Base-by-base conservation (phyloP, 2,113 vertebrate species). In the Chlorocebus sabaeus region DNA sequence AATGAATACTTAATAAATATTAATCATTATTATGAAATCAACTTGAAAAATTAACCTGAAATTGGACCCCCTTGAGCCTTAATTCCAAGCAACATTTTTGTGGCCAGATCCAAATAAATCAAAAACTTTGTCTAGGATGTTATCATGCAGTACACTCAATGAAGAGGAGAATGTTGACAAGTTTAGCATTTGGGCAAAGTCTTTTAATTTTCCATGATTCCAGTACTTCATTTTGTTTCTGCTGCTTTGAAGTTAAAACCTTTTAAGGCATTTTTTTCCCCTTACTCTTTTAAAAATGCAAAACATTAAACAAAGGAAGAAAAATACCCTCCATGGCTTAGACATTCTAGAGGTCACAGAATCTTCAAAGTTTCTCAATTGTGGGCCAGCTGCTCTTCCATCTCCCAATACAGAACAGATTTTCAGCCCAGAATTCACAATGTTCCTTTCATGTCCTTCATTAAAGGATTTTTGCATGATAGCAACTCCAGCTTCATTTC, bases 391-490 rank as follows among this genome's bases (percentile, higher is more conserved):
- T 92, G 89, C 67, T 94, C 67, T 93, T 50, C 95, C 14, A 80
- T 98, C 12, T 97, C 75, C 80, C 70, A 57, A 55, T 35, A 94
- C 8, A 84, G 2, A 98, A 89, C 84, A 95, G 95, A 88, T 98
- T 93, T 98, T 38, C 64, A 95, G 79, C 50, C 82, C 82, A 73
- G 83, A 98, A 93, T 94, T 96, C 82, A 50, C 50, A 92, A 22
- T 32, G 87, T 87, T 89, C 70, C 72, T 98, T 97, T 97, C 91
- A 93, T 97, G 97, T 93, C 94, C 97, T 97, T 97, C 98, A 98
- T 98, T 96, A 98, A 98, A 98, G 57, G 90, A 85, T 91, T 98
- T 98, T 97, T 83, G 94, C 96, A 97, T 86, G 97, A 95, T 95
- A 78, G 81, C 97, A 98, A 97, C 59, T 96, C 90, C 95, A 86